Evolutionary conservation across 2,797 vertebrate species (phyloP).

Genomic region (Chrosomus eos): DNA sequence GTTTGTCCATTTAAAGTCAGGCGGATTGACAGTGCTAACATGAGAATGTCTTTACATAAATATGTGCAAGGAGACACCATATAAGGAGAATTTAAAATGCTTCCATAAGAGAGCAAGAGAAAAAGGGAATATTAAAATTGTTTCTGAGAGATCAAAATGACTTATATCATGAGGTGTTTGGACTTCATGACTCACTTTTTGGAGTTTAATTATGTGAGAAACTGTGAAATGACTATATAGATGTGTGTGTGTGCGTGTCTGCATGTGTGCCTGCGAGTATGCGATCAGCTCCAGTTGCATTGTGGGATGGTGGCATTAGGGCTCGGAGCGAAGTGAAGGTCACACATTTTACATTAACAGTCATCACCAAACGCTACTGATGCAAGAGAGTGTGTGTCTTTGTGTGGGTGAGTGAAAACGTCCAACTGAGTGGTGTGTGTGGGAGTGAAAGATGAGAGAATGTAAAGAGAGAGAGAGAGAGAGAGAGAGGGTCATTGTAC

Average conservation of each 20-base stretch:
- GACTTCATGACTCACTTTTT: constrained; percentile 44
- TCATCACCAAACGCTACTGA: constrained; percentile 46
- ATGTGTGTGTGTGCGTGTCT: constrained; percentile 1
- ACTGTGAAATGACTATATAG: constrained; percentile 38
- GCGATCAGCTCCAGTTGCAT: constrained; percentile 43
- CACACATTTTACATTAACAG: constrained; percentile 64
- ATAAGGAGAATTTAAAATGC: neutral
- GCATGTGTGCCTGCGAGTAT: neutral
- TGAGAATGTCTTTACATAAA: neutral
- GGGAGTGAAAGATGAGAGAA: constrained; percentile 26
- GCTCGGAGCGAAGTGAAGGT: constrained; percentile 50
- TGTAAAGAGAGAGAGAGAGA: constrained; percentile 20
- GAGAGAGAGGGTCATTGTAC: constrained; percentile 28
- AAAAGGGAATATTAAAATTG: neutral
- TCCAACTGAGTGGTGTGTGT: constrained; percentile 47
- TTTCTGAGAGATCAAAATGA: constrained; percentile 1
- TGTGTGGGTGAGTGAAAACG: constrained; percentile 44
- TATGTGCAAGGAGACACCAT: neutral
- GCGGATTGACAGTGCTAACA: neutral
- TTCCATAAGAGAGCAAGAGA: neutral
- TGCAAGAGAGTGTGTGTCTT: constrained; percentile 49
- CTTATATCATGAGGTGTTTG: constrained; percentile 24
- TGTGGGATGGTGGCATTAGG: constrained; percentile 51
- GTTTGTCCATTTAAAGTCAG: neutral
- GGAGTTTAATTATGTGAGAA: constrained; percentile 31